A percentile compares a stretch with the other conserved stretches of the same genome.
Evolutionary conservation across 1,140 invertebrate species (phyloP).

Genomic region (Contarinia nasturtii): DNA sequence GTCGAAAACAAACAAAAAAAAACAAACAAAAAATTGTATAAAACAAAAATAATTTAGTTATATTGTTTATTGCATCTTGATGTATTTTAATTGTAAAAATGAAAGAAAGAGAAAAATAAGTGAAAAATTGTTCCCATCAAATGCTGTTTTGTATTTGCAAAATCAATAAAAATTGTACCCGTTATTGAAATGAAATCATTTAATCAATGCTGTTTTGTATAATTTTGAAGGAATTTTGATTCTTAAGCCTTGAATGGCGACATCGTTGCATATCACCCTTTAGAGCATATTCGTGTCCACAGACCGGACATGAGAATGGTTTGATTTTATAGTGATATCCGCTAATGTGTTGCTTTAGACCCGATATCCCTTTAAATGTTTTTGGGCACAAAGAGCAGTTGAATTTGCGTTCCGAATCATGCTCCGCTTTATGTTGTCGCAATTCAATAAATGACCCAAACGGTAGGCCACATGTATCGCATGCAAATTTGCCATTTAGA

Average conservation of each 20-base stretch:
- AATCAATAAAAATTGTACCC: background rate
- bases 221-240: background rate
- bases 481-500: too few relatives aligned
- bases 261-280: slow-evolving; percentile 23
- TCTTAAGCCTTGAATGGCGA: slow-evolving; percentile 8
- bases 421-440: too few relatives aligned
- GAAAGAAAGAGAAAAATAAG: background rate
- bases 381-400: slow-evolving; percentile 10
- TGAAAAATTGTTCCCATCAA: background rate
- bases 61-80: slow-evolving; percentile 1
- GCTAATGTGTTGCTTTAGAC: slow-evolving; percentile 18
- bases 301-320: slow-evolving; percentile 16
- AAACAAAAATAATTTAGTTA: background rate
- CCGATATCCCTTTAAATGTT: slow-evolving; percentile 17
- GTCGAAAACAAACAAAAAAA: background rate
- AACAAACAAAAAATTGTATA: background rate
- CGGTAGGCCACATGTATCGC: too few relatives aligned
- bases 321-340: slow-evolving; percentile 20
- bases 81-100: background rate
- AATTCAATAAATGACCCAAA: too few relatives aligned
- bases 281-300: slow-evolving; percentile 17
- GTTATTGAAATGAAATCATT: background rate
- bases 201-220: background rate
- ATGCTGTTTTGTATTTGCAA: background rate
- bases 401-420: background rate